These are phyloP conservation scores for Leptopilina clavipes DNA, from an alignment of 1,140 invertebrate species.

Conservation along the genomic window DNA sequence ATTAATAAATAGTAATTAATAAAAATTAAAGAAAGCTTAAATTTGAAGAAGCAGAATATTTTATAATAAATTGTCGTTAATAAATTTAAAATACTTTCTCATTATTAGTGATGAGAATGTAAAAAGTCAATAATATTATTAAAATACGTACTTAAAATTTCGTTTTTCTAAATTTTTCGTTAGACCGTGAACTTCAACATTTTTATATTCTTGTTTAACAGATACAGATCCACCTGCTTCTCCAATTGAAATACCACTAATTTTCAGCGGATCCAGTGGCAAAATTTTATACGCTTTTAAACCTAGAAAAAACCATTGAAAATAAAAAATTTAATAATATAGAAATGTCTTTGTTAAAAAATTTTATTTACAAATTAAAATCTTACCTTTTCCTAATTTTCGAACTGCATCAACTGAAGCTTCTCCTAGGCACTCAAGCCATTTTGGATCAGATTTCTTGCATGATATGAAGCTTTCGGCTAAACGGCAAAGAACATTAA, in stretches of 20 bases:
- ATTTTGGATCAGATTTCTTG: conserved; percentile 46
- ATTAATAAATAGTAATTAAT: too few species aligned
- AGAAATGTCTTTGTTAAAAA: background rate
- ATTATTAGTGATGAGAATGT: too few species aligned
- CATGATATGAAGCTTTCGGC: conserved; percentile 60
- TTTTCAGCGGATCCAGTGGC: conserved; percentile 76
- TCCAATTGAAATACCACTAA: conserved; percentile 77
- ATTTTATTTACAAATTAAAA: conserved; percentile 7
- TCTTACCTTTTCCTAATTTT: conserved; percentile 57
- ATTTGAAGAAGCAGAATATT: too few species aligned
- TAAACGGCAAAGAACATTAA: conserved; percentile 43
- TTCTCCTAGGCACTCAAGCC: conserved; percentile 50
- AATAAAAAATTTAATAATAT: background rate
- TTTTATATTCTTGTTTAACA: conserved; percentile 77
- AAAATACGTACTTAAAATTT: conserved; percentile 73
- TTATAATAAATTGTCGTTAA: too few species aligned
- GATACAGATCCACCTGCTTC: conserved; percentile 75
- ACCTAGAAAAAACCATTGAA: conserved; percentile 50
- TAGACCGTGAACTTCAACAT: conserved; percentile 77
- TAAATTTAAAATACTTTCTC: background rate
- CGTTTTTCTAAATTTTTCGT: conserved; percentile 73
- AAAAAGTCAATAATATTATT: too few species aligned
- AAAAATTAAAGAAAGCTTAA: too few species aligned
- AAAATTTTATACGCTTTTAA: conserved; percentile 57
- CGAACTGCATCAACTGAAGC: conserved; percentile 46